phyloP scores from a whole-genome alignment of 1,140 invertebrate species.

The Lepidotrigona ventralis region DNA sequence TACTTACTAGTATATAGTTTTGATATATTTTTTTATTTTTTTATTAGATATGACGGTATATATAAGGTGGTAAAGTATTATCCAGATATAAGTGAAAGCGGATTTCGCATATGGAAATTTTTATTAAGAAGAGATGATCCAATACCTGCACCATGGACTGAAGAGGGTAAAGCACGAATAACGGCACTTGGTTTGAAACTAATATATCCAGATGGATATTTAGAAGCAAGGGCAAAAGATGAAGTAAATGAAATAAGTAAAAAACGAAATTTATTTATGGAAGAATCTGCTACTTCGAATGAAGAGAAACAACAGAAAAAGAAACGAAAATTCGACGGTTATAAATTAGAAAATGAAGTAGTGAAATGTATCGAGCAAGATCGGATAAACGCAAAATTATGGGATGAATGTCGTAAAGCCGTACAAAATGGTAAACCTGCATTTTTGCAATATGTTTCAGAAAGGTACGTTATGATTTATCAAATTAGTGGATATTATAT shows the following conservation, averaged over 20 bases:
- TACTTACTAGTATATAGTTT: background rate
- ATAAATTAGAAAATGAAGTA: conserved; percentile 79
- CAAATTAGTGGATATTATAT: background rate
- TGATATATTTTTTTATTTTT: conserved; percentile 30
- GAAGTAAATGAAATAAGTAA: conserved; percentile 64
- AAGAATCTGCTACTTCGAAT: conserved; percentile 50
- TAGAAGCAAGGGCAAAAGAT: conserved; percentile 82
- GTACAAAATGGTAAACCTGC: conserved; percentile 77
- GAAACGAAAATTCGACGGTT: conserved; percentile 78
- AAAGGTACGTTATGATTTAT: conserved; percentile 72
- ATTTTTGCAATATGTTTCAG: conserved; percentile 63
- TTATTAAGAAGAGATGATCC: conserved; percentile 89
- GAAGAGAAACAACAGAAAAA: conserved; percentile 57
- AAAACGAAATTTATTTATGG: conserved; percentile 51
- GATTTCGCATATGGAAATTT: conserved; percentile 91
- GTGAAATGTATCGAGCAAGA: conserved; percentile 83
- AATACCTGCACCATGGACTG: conserved; percentile 90
- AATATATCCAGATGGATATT: conserved; percentile 87
- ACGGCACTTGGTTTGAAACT: conserved; percentile 67
- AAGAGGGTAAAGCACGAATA: conserved; percentile 83
- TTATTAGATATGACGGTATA: conserved; percentile 88
- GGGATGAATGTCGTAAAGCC: conserved; percentile 82
- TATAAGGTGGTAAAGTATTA: conserved; percentile 94
- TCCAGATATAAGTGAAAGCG: conserved; percentile 89
- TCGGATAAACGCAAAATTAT: conserved; percentile 84